Evolutionary conservation across 2,113 vertebrate genomes (phyloP).

Genomic region (Bubo scandiacus): DNA sequence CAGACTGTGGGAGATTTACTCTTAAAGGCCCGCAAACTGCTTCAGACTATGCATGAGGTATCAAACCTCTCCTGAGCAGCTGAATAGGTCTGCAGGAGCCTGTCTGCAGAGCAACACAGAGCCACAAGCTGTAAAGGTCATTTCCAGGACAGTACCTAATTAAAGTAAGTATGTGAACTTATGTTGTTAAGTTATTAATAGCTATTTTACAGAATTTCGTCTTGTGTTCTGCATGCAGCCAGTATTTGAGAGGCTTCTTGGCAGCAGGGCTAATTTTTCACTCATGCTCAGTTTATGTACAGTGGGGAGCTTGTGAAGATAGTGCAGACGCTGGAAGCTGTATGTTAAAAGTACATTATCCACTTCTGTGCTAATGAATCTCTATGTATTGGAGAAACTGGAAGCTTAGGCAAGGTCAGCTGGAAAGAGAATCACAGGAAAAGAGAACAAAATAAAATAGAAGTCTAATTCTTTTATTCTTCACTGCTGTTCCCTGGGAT

Average conservation of each 20-base stretch:
- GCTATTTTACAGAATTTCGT: background rate
- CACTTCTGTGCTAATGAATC: background rate
- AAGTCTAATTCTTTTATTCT: background rate
- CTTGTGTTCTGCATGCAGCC: fast-evolving
- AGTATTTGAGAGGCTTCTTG: background rate
- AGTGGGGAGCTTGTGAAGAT: background rate
- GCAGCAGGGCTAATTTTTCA: background rate
- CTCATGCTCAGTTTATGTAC: background rate
- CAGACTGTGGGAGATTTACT: background rate
- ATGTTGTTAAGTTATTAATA: background rate
- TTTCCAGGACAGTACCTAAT: background rate
- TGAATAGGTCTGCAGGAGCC: background rate
- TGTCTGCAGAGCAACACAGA: background rate
- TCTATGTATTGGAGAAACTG: background rate
- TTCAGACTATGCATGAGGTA: background rate
- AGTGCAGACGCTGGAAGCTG: background rate
- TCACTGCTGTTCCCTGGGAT: background rate
- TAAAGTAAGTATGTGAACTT: background rate
- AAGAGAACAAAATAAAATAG: background rate
- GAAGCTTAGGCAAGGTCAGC: background rate
- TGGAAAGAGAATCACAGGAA: background rate
- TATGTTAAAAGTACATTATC: background rate
- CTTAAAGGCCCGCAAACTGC: background rate
- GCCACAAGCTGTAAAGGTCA: background rate
- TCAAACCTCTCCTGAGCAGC: background rate